These are phyloP conservation scores for Chamaea fasciata DNA, from an alignment of 2,113 vertebrate species.

Conservation along the genomic window DNA sequence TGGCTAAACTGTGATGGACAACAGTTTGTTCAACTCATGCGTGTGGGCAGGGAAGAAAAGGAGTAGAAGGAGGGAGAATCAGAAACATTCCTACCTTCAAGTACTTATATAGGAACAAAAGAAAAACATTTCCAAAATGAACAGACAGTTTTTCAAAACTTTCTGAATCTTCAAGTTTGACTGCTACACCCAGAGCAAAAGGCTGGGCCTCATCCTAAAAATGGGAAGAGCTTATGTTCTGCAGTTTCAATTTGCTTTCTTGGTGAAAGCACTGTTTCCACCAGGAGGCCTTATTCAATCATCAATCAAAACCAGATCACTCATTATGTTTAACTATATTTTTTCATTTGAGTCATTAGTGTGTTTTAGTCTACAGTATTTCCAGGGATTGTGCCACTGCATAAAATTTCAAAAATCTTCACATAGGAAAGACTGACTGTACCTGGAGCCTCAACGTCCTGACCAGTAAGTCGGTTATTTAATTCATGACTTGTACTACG, in stretches of 20 bases:
- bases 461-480: not conserved
- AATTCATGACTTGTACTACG: not conserved
- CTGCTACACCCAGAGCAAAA: not conserved
- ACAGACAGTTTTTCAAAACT: not conserved
- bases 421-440: not conserved
- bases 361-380: not conserved
- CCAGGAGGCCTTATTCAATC: not conserved
- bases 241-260: not conserved
- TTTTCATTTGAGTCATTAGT: not conserved
- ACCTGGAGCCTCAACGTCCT: not conserved
- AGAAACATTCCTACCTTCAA: not conserved
- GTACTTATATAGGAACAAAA: not conserved
- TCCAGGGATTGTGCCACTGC: not conserved
- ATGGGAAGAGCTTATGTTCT: not conserved
- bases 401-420: not conserved
- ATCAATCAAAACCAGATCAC: not conserved
- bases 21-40: not conserved
- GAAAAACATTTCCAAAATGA: not conserved
- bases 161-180: not conserved
- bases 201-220: not conserved
- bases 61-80: not conserved
- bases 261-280: not conserved
- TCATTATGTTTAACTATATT: not conserved
- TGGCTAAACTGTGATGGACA: not conserved
- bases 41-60: not conserved